phyloP scores from a whole-genome alignment of 1,140 invertebrate species.

The Tetraneura akinire region DNA sequence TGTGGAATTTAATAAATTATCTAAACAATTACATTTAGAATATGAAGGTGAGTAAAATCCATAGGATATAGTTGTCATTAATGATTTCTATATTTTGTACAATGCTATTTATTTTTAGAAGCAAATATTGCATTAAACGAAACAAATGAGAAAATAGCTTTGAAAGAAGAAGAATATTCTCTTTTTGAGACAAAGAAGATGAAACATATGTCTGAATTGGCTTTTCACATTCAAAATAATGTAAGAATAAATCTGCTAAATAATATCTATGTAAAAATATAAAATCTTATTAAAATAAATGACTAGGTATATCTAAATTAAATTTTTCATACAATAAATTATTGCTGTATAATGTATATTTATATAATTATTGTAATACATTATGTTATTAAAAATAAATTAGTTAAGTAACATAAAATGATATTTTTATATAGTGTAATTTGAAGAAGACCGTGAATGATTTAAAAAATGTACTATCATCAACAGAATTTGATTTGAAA shows the following conservation, averaged over 20 bases:
- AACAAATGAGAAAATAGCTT: neutral
- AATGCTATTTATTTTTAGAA: neutral
- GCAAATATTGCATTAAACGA: neutral
- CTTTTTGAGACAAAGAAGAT: constrained; percentile 1
- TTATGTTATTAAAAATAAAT: too few relatives aligned
- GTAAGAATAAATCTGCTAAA: neutral
- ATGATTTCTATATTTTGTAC: too few relatives aligned
- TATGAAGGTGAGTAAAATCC: constrained; percentile 15
- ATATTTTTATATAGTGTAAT: neutral
- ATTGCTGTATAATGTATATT: too few relatives aligned
- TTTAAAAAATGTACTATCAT: neutral
- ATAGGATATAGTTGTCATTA: too few relatives aligned
- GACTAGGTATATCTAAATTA: too few relatives aligned
- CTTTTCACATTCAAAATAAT: neutral
- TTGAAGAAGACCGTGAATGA: neutral
- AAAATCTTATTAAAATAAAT: too few relatives aligned
- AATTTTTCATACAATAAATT: too few relatives aligned
- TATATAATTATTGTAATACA: too few relatives aligned
- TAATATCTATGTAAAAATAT: too few relatives aligned
- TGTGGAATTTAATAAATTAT: neutral
- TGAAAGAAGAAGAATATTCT: neutral
- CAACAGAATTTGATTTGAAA: constrained; percentile 24
- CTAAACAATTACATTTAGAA: neutral
- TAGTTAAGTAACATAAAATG: too few relatives aligned
- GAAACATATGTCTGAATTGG: constrained; percentile 18